phyloP scores from a whole-genome alignment of 2,888 invertebrate species.

The Tetropium fuscum region DNA sequence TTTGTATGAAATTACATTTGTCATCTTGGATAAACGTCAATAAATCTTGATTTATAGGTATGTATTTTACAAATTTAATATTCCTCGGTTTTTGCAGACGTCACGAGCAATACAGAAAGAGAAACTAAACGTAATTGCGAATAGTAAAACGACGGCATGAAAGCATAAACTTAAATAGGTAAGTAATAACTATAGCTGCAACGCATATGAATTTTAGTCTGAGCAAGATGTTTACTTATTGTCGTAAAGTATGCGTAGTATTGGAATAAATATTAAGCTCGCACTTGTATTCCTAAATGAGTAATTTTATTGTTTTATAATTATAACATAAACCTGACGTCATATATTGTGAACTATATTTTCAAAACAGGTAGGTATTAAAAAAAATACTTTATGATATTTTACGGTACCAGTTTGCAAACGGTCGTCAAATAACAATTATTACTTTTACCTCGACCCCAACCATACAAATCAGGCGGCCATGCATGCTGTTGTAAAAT shows the following conservation, averaged over 20 bases:
- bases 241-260: no score
- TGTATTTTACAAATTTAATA: slow-evolving; percentile 39
- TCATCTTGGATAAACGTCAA: slow-evolving; percentile 44
- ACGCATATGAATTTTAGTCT: no score
- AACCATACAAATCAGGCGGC: neutral
- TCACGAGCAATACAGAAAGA: slow-evolving; percentile 3
- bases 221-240: no score
- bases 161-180: slow-evolving; percentile 22
- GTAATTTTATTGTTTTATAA: neutral
- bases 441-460: no score
- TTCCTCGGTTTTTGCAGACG: slow-evolving; percentile 23
- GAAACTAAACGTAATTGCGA: slow-evolving; percentile 19
- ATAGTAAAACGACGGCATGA: slow-evolving; percentile 23
- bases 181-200: slow-evolving; percentile 13
- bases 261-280: neutral
- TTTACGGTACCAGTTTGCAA: no score
- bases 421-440: no score
- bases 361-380: no score
- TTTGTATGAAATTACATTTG: slow-evolving; percentile 47
- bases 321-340: neutral
- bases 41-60: slow-evolving; percentile 44
- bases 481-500: neutral
- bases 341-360: neutral
- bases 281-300: neutral
- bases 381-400: no score